Conservation (phyloP, 2,797 vertebrate species). For the Oreonectes daqikongensis region DNA sequence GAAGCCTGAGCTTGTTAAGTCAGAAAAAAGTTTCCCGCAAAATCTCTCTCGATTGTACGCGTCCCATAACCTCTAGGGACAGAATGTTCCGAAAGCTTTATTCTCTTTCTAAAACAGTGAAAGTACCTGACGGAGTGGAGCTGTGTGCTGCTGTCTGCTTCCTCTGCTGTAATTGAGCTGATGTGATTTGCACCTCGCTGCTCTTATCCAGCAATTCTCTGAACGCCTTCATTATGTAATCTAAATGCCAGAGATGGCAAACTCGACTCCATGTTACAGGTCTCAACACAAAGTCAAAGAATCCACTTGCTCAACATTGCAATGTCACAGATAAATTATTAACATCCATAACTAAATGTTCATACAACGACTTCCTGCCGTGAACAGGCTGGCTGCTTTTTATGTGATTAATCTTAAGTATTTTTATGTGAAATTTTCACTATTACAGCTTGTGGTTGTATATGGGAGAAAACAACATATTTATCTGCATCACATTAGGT, state of each 20-base stretch:
- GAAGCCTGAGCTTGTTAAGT: constrained; percentile 22
- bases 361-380: too few relatives aligned
- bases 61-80: constrained; percentile 4
- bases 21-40: neutral
- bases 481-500: neutral
- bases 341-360: neutral
- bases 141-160: neutral
- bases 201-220: constrained; percentile 37
- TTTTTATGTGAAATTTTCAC: too few relatives aligned
- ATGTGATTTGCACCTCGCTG: constrained; percentile 48
- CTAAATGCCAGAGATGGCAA: constrained; percentile 40
- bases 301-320: neutral
- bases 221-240: constrained; percentile 32
- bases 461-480: neutral
- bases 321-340: neutral
- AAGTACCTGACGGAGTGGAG: neutral
- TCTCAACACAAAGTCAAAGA: constrained; percentile 7
- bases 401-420: too few relatives aligned
- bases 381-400: too few relatives aligned
- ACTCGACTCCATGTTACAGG: neutral
- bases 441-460: neutral
- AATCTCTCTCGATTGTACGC: neutral
- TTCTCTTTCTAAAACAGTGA: neutral
- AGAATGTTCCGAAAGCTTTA: constrained; percentile 17
- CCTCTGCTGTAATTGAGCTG: constrained; percentile 32